Conservation (phyloP, 2,113 vertebrate genomes). For the Ranitomeya imitator region DNA sequence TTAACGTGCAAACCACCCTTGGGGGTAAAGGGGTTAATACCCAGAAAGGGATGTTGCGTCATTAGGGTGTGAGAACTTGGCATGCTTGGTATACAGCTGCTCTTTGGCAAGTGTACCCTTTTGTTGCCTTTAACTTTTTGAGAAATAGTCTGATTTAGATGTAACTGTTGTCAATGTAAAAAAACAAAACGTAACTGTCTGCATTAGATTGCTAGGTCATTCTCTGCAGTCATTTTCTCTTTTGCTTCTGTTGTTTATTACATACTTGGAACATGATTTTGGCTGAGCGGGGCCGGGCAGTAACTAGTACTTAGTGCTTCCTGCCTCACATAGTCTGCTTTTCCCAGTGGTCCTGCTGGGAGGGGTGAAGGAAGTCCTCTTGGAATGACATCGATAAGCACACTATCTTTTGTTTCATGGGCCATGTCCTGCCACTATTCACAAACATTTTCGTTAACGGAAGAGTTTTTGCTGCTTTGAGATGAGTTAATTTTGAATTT, state of each 20-base stretch:
- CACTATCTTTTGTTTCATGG: conserved; percentile 31
- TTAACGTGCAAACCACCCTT: too few relatives aligned
- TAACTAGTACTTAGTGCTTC: conserved; percentile 31
- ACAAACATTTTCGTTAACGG: conserved; percentile 15
- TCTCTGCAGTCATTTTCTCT: not conserved
- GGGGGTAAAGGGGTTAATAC: too few relatives aligned
- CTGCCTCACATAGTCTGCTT: conserved; percentile 29
- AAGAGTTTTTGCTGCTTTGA: not conserved
- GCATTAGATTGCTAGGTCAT: not conserved
- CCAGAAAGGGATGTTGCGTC: not conserved
- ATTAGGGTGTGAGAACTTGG: not conserved
- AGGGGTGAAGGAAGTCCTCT: conserved; percentile 45
- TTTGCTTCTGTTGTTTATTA: not conserved
- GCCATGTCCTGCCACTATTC: not conserved
- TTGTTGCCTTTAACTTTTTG: not conserved
- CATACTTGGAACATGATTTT: not conserved
- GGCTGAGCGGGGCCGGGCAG: conserved; percentile 1
- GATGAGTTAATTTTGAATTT: not conserved
- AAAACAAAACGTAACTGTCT: not conserved
- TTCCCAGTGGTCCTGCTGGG: conserved; percentile 45
- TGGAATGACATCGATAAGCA: conserved; percentile 24
- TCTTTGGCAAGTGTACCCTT: not conserved
- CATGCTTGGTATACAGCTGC: not conserved
- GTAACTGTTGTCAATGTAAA: not conserved
- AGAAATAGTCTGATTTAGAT: not conserved